Conservation (phyloP, 2,888 invertebrate genomes). For the Amiota mariae region DNA sequence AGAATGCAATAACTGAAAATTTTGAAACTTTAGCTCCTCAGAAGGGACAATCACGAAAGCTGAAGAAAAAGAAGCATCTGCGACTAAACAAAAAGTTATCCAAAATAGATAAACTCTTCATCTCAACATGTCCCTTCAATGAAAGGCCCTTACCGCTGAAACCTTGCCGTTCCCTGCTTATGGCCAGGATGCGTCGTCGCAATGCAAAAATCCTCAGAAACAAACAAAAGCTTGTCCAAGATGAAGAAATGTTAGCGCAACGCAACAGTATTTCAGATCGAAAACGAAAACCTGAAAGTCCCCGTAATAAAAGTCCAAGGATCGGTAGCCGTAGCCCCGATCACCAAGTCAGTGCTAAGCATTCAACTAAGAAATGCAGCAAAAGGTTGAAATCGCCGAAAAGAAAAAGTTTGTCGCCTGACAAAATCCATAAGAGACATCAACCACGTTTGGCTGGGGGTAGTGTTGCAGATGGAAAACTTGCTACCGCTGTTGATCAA, state of each 20-base stretch:
- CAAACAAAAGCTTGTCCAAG: background rate
- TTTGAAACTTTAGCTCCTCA: too few species aligned
- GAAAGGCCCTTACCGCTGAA: background rate
- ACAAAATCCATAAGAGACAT: too few species aligned
- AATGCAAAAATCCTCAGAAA: slow-evolving; percentile 17
- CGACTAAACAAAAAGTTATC: too few species aligned
- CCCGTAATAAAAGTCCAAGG: background rate
- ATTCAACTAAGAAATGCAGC: too few species aligned
- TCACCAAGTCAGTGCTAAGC: too few species aligned
- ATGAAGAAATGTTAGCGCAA: background rate
- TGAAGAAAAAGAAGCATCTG: too few species aligned
- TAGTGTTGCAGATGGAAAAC: too few species aligned
- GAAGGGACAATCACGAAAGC: too few species aligned
- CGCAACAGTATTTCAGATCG: background rate
- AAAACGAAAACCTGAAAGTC: slow-evolving; percentile 9
- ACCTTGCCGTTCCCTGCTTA: background rate
- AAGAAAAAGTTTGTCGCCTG: too few species aligned
- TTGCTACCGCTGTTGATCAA: background rate
- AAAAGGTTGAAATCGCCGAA: too few species aligned
- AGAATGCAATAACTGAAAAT: too few species aligned
- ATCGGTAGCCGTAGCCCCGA: slow-evolving; percentile 26
- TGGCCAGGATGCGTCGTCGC: slow-evolving; percentile 4
- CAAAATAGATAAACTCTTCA: background rate
- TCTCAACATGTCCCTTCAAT: background rate
- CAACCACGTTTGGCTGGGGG: too few species aligned